Conservation (phyloP, 2,888 invertebrate species). For the Arrhopalites spinosus region DNA sequence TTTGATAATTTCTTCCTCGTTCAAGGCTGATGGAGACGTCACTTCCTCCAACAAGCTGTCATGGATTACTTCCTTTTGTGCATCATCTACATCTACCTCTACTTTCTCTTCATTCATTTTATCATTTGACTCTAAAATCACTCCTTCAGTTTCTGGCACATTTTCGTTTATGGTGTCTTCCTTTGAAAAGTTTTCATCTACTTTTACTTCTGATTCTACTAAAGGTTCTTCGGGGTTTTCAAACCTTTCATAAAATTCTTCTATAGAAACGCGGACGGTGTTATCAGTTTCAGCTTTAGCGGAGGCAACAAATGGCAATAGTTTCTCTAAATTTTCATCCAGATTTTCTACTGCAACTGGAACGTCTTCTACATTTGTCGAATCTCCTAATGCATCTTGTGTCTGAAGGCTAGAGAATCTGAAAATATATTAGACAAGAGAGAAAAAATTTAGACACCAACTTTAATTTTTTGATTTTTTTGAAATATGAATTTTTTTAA, state of each 20-base stretch:
- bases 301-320: conserved; percentile 15
- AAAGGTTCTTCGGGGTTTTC: not conserved
- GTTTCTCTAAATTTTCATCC: conserved; percentile 13
- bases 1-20: not conserved
- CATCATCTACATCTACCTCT: not conserved
- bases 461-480: too few relatives aligned
- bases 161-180: not conserved
- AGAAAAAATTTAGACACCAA: not conserved
- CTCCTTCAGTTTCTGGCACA: conserved; percentile 9
- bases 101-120: not conserved
- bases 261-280: conserved; percentile 17
- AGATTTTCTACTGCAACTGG: conserved; percentile 8
- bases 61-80: not conserved
- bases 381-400: not conserved
- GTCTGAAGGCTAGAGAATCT: conserved; percentile 16
- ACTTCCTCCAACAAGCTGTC: not conserved
- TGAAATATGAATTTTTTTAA: conserved; percentile 11
- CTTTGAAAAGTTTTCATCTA: not conserved
- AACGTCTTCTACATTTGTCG: conserved; percentile 18
- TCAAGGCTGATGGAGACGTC: not conserved
- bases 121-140: not conserved
- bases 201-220: conserved; percentile 14
- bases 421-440: conserved; percentile 1
- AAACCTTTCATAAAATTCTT: not conserved
- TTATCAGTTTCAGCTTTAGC: conserved; percentile 12